A percentile compares a stretch with the other conserved stretches of the same genome.
Evolutionary conservation across 2,888 invertebrate species (phyloP).

Genomic region (Macrosiphum euphorbiae): DNA sequence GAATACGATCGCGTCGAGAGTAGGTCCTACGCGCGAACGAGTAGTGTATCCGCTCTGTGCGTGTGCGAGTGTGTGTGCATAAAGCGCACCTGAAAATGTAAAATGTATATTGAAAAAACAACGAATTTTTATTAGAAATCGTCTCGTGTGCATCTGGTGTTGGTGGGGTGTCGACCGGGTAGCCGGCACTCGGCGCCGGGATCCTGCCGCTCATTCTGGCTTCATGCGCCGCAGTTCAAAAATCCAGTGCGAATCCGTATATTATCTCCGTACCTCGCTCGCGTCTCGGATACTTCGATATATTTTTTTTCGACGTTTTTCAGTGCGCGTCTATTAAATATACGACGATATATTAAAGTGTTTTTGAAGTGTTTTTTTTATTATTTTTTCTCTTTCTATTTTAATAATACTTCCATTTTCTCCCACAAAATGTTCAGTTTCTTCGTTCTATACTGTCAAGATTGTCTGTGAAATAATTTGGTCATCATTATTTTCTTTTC

Average conservation of each 20-base stretch:
- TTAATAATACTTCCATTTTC: too few relatives aligned
- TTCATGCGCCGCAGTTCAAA: constrained; percentile 63
- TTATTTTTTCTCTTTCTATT: too few relatives aligned
- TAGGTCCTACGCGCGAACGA: background rate
- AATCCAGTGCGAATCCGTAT: constrained; percentile 63
- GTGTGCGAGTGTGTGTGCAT: background rate
- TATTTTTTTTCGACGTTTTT: constrained; percentile 12
- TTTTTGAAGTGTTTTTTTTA: background rate
- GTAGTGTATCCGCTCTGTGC: too few relatives aligned
- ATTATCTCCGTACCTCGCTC: constrained; percentile 36
- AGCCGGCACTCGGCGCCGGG: constrained; percentile 56
- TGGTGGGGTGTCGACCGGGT: constrained; percentile 64
- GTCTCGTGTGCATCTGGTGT: constrained; percentile 57
- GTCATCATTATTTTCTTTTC: too few relatives aligned
- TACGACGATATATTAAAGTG: background rate
- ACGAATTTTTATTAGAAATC: constrained; percentile 56
- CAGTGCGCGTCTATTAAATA: background rate
- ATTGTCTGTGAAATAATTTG: too few relatives aligned
- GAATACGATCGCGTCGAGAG: background rate
- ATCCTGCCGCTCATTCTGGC: constrained; percentile 61
- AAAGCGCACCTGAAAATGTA: constrained; percentile 25
- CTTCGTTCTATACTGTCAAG: too few relatives aligned
- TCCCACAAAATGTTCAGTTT: too few relatives aligned
- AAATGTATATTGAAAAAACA: constrained; percentile 36
- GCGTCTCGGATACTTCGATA: constrained; percentile 40